Conservation (phyloP, 2,797 vertebrate genomes). For the Thaleichthys pacificus region DNA sequence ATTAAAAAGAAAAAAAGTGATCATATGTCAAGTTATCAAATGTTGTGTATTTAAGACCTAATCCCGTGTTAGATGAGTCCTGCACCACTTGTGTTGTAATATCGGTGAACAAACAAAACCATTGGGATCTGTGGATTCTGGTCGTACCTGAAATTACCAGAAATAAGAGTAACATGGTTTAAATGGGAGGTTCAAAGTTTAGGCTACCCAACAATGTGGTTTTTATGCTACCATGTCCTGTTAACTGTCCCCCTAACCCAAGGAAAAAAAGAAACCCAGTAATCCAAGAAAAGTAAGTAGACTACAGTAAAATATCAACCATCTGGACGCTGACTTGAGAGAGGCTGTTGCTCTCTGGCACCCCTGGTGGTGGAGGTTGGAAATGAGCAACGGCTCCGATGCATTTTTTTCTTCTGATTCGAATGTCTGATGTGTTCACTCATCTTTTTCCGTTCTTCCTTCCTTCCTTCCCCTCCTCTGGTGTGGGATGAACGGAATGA, state of each 20-base stretch:
- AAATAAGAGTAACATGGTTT: not conserved
- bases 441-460: constrained; percentile 19
- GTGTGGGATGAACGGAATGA: constrained; percentile 53
- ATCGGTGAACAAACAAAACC: not conserved
- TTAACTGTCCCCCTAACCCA: not conserved
- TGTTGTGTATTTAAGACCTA: too few relatives aligned
- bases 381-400: not conserved
- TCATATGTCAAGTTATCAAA: not conserved
- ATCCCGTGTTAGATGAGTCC: not conserved
- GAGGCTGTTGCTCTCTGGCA: not conserved
- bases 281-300: not conserved
- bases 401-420: constrained; percentile 11
- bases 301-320: not conserved
- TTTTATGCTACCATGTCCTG: not conserved
- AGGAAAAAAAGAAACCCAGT: not conserved
- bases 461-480: constrained; percentile 39
- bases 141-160: not conserved
- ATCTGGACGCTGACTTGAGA: not conserved
- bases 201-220: not conserved
- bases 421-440: not conserved
- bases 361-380: not conserved
- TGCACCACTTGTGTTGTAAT: not conserved
- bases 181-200: not conserved
- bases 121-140: not conserved
- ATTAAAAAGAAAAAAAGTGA: not conserved